phyloP scores from a whole-genome alignment of 2,797 vertebrate species.

The Todus mexicanus region DNA sequence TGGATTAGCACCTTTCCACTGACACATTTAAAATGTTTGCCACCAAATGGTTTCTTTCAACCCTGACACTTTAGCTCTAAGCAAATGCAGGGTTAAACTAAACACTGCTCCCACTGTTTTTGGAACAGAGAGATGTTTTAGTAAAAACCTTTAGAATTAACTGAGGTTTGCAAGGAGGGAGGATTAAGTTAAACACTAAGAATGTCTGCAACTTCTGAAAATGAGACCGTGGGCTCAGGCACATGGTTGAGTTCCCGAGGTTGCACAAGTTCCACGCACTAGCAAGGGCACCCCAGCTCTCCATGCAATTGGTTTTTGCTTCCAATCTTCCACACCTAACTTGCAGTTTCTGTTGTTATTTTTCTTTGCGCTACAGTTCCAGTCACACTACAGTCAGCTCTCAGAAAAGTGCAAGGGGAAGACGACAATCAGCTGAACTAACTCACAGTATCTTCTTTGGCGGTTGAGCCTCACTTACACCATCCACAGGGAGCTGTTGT shows the following conservation, averaged over 20 bases:
- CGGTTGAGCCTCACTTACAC: background rate
- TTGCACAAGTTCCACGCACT: background rate
- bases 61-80: background rate
- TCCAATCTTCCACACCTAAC: background rate
- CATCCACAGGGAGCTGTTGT: background rate
- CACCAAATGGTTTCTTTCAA: background rate
- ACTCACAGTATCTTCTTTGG: background rate
- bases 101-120: background rate
- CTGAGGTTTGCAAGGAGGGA: background rate
- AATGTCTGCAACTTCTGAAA: slow-evolving; percentile 20
- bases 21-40: background rate
- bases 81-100: background rate
- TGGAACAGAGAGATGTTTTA: background rate
- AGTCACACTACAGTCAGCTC: background rate
- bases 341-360: background rate
- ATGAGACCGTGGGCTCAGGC: background rate
- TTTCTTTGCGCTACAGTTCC: background rate
- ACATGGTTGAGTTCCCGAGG: background rate
- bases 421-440: background rate
- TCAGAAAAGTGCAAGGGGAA: background rate
- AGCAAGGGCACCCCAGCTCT: background rate
- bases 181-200: background rate
- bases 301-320: background rate
- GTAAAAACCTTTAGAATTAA: background rate
- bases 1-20: background rate